Percentiles rank a stretch among this genome's conserved stretches.
phyloP scores from a whole-genome alignment of 2,888 invertebrate species.

The Rotaria macrura region DNA sequence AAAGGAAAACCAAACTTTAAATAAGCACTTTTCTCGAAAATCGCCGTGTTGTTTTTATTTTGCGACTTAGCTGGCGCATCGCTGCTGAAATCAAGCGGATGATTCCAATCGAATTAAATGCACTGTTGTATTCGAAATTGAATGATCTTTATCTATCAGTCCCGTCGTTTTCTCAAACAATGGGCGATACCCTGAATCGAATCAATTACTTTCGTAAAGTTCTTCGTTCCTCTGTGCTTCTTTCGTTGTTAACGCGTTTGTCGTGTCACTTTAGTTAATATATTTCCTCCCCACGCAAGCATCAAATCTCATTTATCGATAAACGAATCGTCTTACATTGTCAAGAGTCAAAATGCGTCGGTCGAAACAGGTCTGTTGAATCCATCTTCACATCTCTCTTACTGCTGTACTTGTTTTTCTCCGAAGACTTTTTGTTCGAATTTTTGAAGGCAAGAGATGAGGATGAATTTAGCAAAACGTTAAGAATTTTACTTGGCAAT shows the following conservation, averaged over 20 bases:
- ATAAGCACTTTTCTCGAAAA: no score
- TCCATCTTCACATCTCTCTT: no score
- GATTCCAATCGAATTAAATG: background rate
- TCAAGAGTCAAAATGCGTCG: background rate
- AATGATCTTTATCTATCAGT: background rate
- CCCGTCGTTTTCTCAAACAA: background rate
- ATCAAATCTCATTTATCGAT: background rate
- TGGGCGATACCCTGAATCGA: background rate
- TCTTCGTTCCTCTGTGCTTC: background rate
- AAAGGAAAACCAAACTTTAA: no score
- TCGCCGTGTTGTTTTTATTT: background rate
- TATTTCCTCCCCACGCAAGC: background rate
- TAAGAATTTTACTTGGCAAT: background rate
- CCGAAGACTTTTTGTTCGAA: background rate
- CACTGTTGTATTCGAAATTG: background rate
- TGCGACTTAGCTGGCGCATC: background rate
- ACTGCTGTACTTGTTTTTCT: no score
- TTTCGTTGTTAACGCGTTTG: background rate
- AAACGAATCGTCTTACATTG: background rate
- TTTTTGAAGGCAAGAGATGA: background rate
- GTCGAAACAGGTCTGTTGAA: background rate
- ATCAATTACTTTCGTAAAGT: background rate
- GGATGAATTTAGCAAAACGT: background rate
- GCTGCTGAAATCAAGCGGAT: background rate
- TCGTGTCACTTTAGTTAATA: background rate